These are phyloP conservation scores for Catharus bicknelli DNA, from an alignment of 2,113 vertebrate species.

Conservation along the genomic window DNA sequence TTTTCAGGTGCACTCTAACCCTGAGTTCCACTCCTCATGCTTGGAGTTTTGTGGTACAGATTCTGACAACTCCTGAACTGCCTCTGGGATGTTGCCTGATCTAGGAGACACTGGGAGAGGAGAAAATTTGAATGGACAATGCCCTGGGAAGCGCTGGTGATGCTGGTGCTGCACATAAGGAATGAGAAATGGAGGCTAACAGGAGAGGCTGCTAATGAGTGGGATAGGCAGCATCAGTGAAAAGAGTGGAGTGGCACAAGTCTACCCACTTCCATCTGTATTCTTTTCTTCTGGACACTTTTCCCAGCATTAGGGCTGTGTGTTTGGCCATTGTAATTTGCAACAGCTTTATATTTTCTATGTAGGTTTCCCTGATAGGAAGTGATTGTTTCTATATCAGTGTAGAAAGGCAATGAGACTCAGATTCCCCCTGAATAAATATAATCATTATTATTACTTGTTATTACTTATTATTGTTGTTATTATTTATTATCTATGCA, in stretches of 20 bases:
- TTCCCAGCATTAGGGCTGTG: neutral
- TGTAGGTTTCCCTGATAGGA: neutral
- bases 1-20: neutral
- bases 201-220: neutral
- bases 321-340: neutral
- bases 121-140: accelerated
- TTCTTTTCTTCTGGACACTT: neutral
- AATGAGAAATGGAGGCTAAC: neutral
- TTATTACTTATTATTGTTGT: neutral
- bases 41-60: neutral
- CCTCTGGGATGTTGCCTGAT: neutral
- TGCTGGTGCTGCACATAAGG: neutral
- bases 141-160: accelerated
- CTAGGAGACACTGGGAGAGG: neutral
- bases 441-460: neutral
- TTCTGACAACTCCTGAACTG: neutral
- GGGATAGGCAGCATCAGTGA: neutral
- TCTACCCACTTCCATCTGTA: neutral
- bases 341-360: neutral
- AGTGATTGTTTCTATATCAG: neutral
- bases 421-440: neutral
- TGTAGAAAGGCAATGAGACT: neutral
- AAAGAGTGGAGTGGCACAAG: neutral
- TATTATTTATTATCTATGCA: neutral
- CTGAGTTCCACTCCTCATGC: neutral